Evolutionary conservation across 2,888 invertebrate genomes (phyloP), one percentile per base, ranked within the genome.

Genomic region (Spilarctia lutea): DNA sequence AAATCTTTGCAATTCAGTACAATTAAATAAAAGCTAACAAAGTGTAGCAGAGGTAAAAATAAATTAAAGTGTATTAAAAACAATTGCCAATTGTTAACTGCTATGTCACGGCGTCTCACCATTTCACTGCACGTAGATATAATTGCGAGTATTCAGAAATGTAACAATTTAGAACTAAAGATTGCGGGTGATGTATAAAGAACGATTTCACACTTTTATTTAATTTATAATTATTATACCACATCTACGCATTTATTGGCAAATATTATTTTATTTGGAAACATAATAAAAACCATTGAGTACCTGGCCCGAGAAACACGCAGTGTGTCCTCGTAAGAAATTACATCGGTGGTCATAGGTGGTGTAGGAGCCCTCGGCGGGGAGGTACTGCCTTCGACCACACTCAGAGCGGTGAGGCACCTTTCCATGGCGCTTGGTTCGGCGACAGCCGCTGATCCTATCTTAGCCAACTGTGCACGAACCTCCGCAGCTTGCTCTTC

Each of bases 361-460:
- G 95, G 94, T 0, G 94, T 91, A 8, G 93, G 85, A 16, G 93
- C 90, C 0, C 92, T 87, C 27, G 90, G 89, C 7, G 95, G 95
- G 0, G 85, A 74, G 2, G 93, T 90, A 72, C 91, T 92, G 63
- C 94, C 95, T 78, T 95, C 95, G 39, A 91, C 92, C 79, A 96
- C 96, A 82, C 94, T 88, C n/a, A 96, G 88, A 3, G 93, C 93
- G 0, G 90, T 76, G 63, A 96, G 90, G 75, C 96, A 96, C 3
- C 89, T 88, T 88, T 95, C 91, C 94, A 95, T 94, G 1, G 90
- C 91, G 77, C 85, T 91, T 6, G 94, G 94, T 76, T 94, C 89
- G 0, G 93, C 93, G 65, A 94, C 93, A 0, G 95, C 95, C 6
- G 91, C 92, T 63, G 90, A 89, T 0, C 96, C 96, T 74, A 95